Base-by-base conservation (phyloP, 2,888 invertebrate species). In the Phalera bucephala region DNA sequence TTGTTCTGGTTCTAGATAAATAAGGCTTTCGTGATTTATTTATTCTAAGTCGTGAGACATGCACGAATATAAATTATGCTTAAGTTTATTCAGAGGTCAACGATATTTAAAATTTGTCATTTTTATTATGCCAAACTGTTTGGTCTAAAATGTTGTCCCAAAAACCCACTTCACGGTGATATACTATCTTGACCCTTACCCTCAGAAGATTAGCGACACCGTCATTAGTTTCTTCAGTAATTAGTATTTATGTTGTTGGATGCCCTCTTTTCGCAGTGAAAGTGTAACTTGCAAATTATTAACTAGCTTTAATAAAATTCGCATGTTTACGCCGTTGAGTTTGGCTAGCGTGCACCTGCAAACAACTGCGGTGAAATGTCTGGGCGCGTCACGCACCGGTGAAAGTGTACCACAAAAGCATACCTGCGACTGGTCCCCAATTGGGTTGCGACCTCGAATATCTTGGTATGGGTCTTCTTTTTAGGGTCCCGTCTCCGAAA, bases 391-490 rank as follows among this genome's bases (percentile, higher is more conserved):
- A 83, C 80, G 80, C 77, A 80, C 56, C 55, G 84, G 88, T 80
- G 88, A 89, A 89, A 89, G 88, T 89, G 84, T 84, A 87, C 82
- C 76, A 82, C 80, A 79, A 80, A 68, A 74, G 64, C 59, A 70
- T 77, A 81, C 80, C 77, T 75, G 76, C 75, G 64, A 79, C 83
- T 83, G 85, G 83, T 80, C 81, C 60, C 70, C 82, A 87, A 79
- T 85, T 88, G 79, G 88, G 87, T 84, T 83, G 69, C 71, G 84
- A 76, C 86, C 86, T 85, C 86, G 82, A 85, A 85, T 78, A 71
- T 73, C 72, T 68, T 70, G 70, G 61, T 68, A 64, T 69, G 65
- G 71, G 63, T 74, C 76, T 76, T 82, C 78, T 78, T 81, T 55
- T 40, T 33, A 49, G 35, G 44, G 45, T 54, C 45, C 45, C 41